Evolutionary conservation across 2,888 invertebrate genomes (phyloP).

Genomic region (Bombylius major): DNA sequence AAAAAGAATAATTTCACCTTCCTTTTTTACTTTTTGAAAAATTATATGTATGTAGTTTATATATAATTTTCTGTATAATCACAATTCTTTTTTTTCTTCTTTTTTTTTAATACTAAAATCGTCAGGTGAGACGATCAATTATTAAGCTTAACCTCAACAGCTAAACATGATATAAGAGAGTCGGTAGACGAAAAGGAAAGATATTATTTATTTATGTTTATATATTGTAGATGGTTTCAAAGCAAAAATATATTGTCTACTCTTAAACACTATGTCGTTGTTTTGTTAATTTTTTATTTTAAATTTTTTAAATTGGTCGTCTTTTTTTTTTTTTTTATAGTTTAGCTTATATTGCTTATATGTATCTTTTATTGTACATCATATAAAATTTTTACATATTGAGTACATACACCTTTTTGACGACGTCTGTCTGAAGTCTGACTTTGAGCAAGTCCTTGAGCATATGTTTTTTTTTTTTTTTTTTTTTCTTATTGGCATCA

Average conservation of each 20-base stretch:
- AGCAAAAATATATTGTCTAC: too few species aligned
- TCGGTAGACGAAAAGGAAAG: too few species aligned
- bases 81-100: background rate
- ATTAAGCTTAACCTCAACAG: background rate
- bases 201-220: too few species aligned
- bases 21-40: background rate
- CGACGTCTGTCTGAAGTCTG: background rate
- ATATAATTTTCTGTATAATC: too few species aligned
- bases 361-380: background rate
- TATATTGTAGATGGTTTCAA: too few species aligned
- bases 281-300: background rate
- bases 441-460: constrained; percentile 3
- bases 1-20: background rate
- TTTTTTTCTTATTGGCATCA: background rate
- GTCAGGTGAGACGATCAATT: background rate
- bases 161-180: background rate
- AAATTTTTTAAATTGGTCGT: too few species aligned
- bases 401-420: background rate
- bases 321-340: background rate
- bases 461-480: background rate
- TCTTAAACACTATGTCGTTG: too few species aligned
- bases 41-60: too few species aligned
- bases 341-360: background rate
- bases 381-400: background rate
- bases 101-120: background rate